Percentiles rank a stretch among this genome's conserved stretches.
These are phyloP conservation scores for Oligia latruncula DNA, from an alignment of 2,888 invertebrate genomes.

Conservation along the genomic window DNA sequence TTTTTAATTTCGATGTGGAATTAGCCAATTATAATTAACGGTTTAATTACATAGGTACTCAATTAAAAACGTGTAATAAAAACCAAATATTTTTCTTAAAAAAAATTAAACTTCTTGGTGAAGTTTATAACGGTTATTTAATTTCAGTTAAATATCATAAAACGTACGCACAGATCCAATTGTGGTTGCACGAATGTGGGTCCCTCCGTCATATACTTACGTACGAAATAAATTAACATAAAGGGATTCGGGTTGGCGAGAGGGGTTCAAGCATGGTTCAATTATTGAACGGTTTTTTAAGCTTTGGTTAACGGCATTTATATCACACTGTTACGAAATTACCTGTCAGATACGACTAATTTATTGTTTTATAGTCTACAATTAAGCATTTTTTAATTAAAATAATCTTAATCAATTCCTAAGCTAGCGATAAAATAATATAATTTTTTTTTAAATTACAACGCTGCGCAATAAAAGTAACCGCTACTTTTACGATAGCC, in stretches of 20 bases:
- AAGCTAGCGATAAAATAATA: not conserved
- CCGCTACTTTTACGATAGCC: not conserved
- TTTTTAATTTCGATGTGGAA: not conserved
- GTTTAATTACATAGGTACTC: slow-evolving; percentile 6
- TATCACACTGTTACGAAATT: slow-evolving; percentile 28
- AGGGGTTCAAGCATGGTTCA: slow-evolving; percentile 41
- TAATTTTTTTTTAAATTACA: not conserved
- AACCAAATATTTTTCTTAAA: not conserved
- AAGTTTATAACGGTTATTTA: slow-evolving; percentile 2
- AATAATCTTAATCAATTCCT: not conserved
- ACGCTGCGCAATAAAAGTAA: not conserved
- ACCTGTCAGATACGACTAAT: slow-evolving; percentile 19
- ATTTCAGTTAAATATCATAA: slow-evolving; percentile 30
- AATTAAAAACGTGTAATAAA: not conserved
- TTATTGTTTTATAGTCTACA: not conserved
- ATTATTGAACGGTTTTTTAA: slow-evolving; percentile 52
- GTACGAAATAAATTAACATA: slow-evolving; percentile 54
- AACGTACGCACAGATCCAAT: slow-evolving; percentile 24
- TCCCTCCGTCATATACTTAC: slow-evolving; percentile 1
- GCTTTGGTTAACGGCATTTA: slow-evolving; percentile 42
- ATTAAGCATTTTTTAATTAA: not conserved
- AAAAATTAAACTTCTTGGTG: not conserved
- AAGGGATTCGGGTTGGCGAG: slow-evolving; percentile 36
- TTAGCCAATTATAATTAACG: slow-evolving; percentile 6
- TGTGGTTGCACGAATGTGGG: slow-evolving; percentile 19